Conservation (phyloP, 2,113 vertebrate genomes). For the Pogonocichla stellata region DNA sequence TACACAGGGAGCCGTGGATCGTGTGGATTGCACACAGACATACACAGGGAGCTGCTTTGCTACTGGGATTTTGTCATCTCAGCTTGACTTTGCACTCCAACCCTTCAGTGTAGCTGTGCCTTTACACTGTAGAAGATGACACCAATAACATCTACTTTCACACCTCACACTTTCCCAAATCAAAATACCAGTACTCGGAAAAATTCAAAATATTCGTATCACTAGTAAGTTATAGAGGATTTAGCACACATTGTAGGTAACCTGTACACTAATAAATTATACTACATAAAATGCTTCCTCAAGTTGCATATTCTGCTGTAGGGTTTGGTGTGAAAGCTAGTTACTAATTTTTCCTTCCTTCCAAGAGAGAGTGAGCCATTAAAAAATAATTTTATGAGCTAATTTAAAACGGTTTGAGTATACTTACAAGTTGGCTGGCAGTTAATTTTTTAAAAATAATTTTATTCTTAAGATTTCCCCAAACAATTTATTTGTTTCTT, state of each 20-base stretch:
- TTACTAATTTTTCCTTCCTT: not conserved
- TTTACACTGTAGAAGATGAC: not conserved
- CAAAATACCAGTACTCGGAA: not conserved
- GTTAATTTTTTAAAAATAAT: not conserved
- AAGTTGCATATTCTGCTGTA: constrained; percentile 24
- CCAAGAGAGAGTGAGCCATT: not conserved
- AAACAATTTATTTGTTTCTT: not conserved
- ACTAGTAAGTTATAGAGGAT: not conserved
- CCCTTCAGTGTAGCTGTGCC: not conserved
- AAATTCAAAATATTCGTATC: not conserved
- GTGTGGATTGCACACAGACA: fast-evolving
- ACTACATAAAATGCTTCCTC: not conserved
- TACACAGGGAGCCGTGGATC: not conserved
- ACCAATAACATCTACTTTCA: not conserved
- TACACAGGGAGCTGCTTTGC: not conserved
- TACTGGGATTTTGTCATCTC: not conserved
- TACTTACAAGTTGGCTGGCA: not conserved
- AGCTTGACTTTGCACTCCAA: not conserved
- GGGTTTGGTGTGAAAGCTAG: not conserved
- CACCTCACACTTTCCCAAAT: not conserved
- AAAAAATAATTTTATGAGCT: not conserved
- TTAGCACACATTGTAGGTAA: not conserved
- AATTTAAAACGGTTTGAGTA: constrained; percentile 13
- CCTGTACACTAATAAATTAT: not conserved
- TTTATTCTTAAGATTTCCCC: not conserved